phyloP scores from a whole-genome alignment of 2,888 invertebrate genomes.

The Xanthia icteritia region DNA sequence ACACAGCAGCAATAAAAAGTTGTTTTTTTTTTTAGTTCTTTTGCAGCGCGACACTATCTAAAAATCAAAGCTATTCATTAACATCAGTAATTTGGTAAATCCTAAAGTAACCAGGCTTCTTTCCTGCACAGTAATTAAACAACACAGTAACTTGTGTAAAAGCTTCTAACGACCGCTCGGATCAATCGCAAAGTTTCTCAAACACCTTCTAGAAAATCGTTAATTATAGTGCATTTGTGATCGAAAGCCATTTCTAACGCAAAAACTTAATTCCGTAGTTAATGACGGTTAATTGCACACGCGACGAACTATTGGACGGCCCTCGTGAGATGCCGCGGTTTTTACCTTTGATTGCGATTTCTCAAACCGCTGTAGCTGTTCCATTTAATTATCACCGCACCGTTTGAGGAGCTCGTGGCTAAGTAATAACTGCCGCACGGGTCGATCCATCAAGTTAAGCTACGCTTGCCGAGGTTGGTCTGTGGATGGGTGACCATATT shows the following conservation, averaged over 20 bases:
- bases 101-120: slow-evolving; percentile 1
- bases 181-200: slow-evolving; percentile 23
- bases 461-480: too few species aligned
- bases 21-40: too few species aligned
- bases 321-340: slow-evolving; percentile 71
- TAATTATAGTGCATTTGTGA: slow-evolving; percentile 73
- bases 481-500: too few species aligned
- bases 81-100: slow-evolving; percentile 5
- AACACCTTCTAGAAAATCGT: slow-evolving; percentile 50
- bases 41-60: too few species aligned
- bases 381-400: slow-evolving; percentile 34
- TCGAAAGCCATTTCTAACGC: slow-evolving; percentile 78
- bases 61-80: background rate
- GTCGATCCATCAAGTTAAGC: too few species aligned
- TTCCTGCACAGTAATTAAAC: background rate
- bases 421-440: too few species aligned
- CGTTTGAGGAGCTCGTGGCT: slow-evolving; percentile 1
- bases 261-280: slow-evolving; percentile 80
- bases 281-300: slow-evolving; percentile 82
- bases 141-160: background rate
- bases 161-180: slow-evolving; percentile 14
- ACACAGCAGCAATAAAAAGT: too few species aligned
- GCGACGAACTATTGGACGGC: slow-evolving; percentile 69
- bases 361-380: slow-evolving; percentile 32
- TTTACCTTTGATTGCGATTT: slow-evolving; percentile 58